phyloP scores from a whole-genome alignment of 1,140 invertebrate species.

The Anoplolepis gracilipes region DNA sequence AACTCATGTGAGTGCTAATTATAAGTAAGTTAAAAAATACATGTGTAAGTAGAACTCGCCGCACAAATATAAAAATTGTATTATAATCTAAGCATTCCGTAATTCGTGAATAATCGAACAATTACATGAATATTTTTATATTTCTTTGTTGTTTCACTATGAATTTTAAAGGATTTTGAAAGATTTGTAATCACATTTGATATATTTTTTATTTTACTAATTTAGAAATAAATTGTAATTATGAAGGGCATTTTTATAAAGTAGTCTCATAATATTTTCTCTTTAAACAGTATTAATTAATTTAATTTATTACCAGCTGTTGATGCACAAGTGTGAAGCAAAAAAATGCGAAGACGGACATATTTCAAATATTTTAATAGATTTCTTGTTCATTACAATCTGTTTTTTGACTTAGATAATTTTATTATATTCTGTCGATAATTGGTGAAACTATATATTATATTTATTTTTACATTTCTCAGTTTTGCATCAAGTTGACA shows the following conservation, averaged over 20 bases:
- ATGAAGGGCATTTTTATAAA: neutral
- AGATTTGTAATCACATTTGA: neutral
- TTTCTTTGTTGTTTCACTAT: neutral
- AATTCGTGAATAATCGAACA: neutral
- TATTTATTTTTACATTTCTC: neutral
- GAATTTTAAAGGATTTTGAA: neutral
- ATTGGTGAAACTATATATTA: neutral
- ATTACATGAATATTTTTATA: constrained; percentile 34
- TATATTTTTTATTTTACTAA: constrained; percentile 43
- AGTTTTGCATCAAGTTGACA: neutral
- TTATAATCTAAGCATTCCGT: neutral
- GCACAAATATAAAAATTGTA: neutral
- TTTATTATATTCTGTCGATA: neutral
- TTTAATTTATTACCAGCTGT: neutral
- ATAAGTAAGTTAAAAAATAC: neutral
- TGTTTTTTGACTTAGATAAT: neutral
- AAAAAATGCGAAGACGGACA: neutral
- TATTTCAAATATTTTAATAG: neutral
- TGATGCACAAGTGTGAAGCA: neutral
- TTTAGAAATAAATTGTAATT: constrained; percentile 40
- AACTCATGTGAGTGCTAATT: neutral
- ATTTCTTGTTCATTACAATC: neutral
- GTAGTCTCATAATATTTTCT: neutral
- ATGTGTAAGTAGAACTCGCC: neutral
- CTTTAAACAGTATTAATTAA: neutral